Evolutionary conservation across 2,888 invertebrate species (phyloP), one percentile per base, ranked within the genome.

Genomic region (Neocrepidodera transversa): DNA sequence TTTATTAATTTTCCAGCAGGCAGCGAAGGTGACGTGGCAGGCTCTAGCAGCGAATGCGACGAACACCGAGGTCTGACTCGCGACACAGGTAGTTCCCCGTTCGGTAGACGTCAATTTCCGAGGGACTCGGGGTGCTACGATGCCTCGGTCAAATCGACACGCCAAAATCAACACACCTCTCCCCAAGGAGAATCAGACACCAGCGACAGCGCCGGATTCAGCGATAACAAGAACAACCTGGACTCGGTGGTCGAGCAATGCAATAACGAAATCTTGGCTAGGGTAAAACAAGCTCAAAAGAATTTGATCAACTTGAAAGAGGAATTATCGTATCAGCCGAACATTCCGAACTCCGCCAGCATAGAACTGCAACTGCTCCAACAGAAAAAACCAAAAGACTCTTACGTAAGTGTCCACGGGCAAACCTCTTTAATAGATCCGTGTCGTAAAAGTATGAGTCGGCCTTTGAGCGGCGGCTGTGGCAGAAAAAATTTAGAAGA

Each of bases 61-160:
- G 86, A 87, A 70, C 83, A 82, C 48, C 77, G 81, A 56, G 72
- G 71, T 40, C 71, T 80, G 67, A 51, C 60, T 1, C 40, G 56
- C 36, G 57, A 59, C 45, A 23, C 55, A 7, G 49, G 45, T 14
- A 53, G 48, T 20, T 90, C 90, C 2, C 89, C 91, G n/a, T 91
- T 91, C 72, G 90, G 89, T 14, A 82, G 91, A 52, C 83, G 90
- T 11, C 91, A 91, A 72, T 90, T 91, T 78, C 90, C 90, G 5
- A 85, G 91, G n/a, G 91, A 91, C 77, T 91, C 91, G 1, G 91
- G 91, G 43, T 91, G 91, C 77, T 91, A 91, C 72, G 91, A 91
- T 77, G 86, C 82, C 17, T 69, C 78, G 14, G 51, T 77, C 52
- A 75, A 75, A 62, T 69, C 82, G 53, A 84, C 85, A 1, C 81